Evolutionary conservation across 2,888 invertebrate genomes (phyloP).

Genomic region (Dimorphilus gyrociliatus): DNA sequence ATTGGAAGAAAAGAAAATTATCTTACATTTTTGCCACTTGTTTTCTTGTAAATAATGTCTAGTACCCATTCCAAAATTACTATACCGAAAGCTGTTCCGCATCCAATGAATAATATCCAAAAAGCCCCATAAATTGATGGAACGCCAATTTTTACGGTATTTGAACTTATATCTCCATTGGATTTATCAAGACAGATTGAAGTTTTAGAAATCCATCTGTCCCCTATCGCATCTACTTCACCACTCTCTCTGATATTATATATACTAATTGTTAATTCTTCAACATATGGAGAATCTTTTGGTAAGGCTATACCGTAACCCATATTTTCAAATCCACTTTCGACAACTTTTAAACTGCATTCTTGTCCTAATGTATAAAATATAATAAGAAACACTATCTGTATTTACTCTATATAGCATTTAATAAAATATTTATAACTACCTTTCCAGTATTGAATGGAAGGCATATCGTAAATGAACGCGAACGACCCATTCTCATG

Average conservation of each 20-base stretch:
- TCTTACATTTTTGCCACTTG: too few species aligned
- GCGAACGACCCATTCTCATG: slow-evolving; percentile 5
- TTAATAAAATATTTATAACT: neutral
- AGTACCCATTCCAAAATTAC: slow-evolving; percentile 6
- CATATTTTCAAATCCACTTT: slow-evolving; percentile 5
- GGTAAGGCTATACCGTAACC: slow-evolving; percentile 8
- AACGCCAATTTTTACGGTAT: slow-evolving; percentile 7
- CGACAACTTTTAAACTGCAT: slow-evolving; percentile 5
- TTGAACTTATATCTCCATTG: slow-evolving; percentile 1
- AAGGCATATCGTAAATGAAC: slow-evolving; percentile 6
- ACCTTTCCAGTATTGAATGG: slow-evolving; percentile 8
- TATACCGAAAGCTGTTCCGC: slow-evolving; percentile 3
- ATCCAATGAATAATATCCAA: slow-evolving; percentile 6
- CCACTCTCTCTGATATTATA: slow-evolving; percentile 6
- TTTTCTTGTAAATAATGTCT: too few species aligned
- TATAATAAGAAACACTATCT: neutral
- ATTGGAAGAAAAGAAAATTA: too few species aligned
- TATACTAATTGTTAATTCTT: slow-evolving; percentile 8
- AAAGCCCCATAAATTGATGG: slow-evolving; percentile 6
- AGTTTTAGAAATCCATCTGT: slow-evolving; percentile 6
- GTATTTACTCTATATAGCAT: neutral
- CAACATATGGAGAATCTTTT: slow-evolving; percentile 5
- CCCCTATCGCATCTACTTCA: slow-evolving; percentile 6
- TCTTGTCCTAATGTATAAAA: slow-evolving; percentile 7
- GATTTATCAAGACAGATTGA: slow-evolving; percentile 2